phyloP scores from a whole-genome alignment of 1,140 invertebrate species.

The Drosophila watanabei region DNA sequence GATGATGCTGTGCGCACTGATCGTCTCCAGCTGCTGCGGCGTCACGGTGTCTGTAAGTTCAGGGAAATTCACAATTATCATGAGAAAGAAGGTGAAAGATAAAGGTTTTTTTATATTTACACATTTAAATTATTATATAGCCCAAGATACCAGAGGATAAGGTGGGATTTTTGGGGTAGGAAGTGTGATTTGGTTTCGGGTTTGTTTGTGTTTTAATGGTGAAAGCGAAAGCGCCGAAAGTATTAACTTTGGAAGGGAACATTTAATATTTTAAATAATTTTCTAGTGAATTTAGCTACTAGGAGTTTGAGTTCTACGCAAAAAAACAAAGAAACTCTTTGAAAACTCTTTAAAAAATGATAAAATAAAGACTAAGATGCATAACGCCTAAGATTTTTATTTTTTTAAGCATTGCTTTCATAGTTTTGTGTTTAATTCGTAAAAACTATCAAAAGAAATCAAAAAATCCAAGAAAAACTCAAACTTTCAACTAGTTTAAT shows the following conservation, averaged over 20 bases:
- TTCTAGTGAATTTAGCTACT: neutral
- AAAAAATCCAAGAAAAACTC: neutral
- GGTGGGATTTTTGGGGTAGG: slow-evolving; percentile 17
- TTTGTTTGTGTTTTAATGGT: slow-evolving; percentile 16
- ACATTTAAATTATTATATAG: slow-evolving; percentile 52
- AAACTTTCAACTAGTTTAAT: neutral
- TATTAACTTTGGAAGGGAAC: neutral
- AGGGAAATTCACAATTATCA: slow-evolving; percentile 18
- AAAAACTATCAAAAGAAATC: neutral
- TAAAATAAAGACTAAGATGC: neutral
- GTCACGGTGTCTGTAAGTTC: slow-evolving; percentile 68
- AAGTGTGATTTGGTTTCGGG: slow-evolving; percentile 1
- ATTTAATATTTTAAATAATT: neutral
- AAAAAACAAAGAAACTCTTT: neutral
- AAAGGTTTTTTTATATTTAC: slow-evolving; percentile 36
- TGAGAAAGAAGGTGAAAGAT: neutral
- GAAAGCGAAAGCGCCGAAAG: slow-evolving; percentile 36
- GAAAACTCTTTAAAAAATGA: neutral
- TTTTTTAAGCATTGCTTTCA: neutral
- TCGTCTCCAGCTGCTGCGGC: slow-evolving; percentile 74
- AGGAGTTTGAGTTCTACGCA: neutral
- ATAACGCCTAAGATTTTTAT: neutral
- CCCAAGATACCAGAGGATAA: slow-evolving; percentile 64
- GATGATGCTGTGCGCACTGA: slow-evolving; percentile 87
- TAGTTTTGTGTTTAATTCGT: neutral